These are phyloP conservation scores for Nowickia ferox DNA, from an alignment of 2,888 invertebrate species.

Conservation along the genomic window DNA sequence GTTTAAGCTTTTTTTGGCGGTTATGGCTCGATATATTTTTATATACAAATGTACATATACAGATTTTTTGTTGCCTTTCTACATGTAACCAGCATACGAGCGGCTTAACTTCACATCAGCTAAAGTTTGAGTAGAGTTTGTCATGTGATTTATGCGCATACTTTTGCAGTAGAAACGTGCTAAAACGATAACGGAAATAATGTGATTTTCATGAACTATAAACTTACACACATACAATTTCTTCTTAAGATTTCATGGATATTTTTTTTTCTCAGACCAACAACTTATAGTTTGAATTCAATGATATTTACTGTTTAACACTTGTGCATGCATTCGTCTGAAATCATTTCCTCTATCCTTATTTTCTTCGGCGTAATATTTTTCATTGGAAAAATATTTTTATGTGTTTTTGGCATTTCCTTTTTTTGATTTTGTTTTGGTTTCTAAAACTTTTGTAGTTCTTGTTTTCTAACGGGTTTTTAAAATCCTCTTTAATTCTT, in stretches of 20 bases:
- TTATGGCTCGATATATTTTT: slow-evolving; percentile 48
- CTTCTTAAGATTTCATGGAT: background rate
- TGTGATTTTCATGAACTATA: slow-evolving; percentile 70
- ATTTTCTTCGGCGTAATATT: background rate
- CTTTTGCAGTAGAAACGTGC: slow-evolving; percentile 71
- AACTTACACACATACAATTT: slow-evolving; percentile 20
- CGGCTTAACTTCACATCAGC: slow-evolving; percentile 65
- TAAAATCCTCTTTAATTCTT: slow-evolving; percentile 48
- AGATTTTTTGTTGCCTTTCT: slow-evolving; percentile 8
- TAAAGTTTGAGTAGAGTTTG: slow-evolving; percentile 69
- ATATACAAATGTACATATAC: background rate
- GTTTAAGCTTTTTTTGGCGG: too few relatives aligned
- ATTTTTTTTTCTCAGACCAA: slow-evolving; percentile 1
- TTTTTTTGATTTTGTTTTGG: background rate
- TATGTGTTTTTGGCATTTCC: background rate
- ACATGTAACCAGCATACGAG: slow-evolving; percentile 64
- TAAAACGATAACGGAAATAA: slow-evolving; percentile 71
- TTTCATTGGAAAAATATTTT: slow-evolving; percentile 30
- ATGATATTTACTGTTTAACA: slow-evolving; percentile 56
- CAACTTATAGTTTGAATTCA: slow-evolving; percentile 55
- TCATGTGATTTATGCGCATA: slow-evolving; percentile 70
- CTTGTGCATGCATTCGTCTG: slow-evolving; percentile 25
- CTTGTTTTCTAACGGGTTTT: slow-evolving; percentile 46
- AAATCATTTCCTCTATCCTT: background rate
- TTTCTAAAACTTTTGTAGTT: slow-evolving; percentile 29